Conservation (phyloP, 2,113 vertebrate species). For the Hemibates koningsi region DNA sequence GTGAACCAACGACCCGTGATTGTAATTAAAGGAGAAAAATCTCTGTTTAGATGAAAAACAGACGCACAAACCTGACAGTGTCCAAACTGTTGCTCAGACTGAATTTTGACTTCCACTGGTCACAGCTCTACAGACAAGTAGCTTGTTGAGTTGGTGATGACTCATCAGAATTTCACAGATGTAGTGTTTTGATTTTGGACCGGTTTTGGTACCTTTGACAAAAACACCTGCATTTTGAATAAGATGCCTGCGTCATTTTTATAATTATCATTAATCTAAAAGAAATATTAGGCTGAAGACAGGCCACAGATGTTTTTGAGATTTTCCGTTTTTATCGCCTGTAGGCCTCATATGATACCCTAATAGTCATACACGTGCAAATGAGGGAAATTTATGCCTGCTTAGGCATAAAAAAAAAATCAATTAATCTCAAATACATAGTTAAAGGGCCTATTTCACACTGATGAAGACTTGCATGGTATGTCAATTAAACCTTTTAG, state of each 20-base stretch:
- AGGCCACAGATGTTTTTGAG: constrained; percentile 25
- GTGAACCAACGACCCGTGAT: neutral
- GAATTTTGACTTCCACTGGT: neutral
- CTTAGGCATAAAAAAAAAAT: constrained; percentile 44
- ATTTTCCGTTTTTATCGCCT: constrained; percentile 1
- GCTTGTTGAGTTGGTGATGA: neutral
- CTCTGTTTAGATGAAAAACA: neutral
- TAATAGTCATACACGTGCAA: constrained; percentile 49
- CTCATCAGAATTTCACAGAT: neutral
- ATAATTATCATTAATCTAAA: neutral
- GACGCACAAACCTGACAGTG: neutral
- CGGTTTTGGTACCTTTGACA: neutral
- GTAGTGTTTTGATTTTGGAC: neutral
- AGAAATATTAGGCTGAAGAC: neutral
- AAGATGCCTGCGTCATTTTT: neutral
- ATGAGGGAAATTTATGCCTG: constrained; percentile 30
- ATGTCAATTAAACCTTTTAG: constrained; percentile 55
- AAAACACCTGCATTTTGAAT: neutral
- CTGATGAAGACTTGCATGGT: constrained; percentile 47
- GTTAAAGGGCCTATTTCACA: constrained; percentile 47
- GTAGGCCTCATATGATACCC: constrained; percentile 9
- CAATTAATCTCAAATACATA: constrained; percentile 58
- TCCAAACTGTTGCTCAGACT: neutral
- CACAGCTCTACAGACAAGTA: neutral
- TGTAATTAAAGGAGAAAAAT: neutral